Evolutionary conservation across 92 coral and sea anemone species (phyloP).

Genomic region (Blastomussa wellsi): DNA sequence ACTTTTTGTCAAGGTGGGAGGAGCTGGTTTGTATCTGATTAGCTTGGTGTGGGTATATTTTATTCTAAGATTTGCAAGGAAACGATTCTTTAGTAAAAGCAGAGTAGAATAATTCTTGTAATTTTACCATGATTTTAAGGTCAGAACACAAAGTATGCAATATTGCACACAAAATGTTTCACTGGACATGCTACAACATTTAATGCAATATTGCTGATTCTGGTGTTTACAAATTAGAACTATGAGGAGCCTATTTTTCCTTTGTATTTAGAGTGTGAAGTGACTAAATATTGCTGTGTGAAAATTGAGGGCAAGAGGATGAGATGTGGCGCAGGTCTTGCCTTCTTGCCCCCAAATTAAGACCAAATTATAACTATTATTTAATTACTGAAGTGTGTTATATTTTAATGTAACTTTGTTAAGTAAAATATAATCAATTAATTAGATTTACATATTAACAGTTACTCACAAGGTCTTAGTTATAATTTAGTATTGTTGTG

Average conservation of each 20-base stretch:
- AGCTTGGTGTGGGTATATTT: conserved; percentile 83
- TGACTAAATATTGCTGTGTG: too few species aligned
- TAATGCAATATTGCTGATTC: too few species aligned
- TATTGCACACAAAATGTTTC: too few species aligned
- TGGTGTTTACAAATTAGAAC: too few species aligned
- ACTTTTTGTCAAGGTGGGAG: conserved; percentile 77
- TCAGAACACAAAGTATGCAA: too few species aligned
- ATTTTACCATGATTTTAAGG: neutral
- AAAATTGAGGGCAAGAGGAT: too few species aligned
- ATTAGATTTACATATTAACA: neutral
- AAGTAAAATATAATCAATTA: neutral
- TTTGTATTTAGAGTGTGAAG: too few species aligned
- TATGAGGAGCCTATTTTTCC: too few species aligned
- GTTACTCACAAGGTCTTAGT: neutral
- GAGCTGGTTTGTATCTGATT: conserved; percentile 76
- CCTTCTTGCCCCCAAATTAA: too few species aligned
- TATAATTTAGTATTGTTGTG: neutral
- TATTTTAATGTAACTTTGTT: neutral
- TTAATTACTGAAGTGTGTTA: neutral
- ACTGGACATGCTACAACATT: too few species aligned
- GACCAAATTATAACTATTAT: neutral
- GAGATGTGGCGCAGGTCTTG: too few species aligned
- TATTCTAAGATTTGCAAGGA: conserved; percentile 78
- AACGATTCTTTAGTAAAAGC: conserved; percentile 79
- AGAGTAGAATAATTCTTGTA: neutral